Evolutionary conservation across 2,113 vertebrate genomes (phyloP), one percentile per base, ranked within the genome.

Genomic region (Zingel zingel): DNA sequence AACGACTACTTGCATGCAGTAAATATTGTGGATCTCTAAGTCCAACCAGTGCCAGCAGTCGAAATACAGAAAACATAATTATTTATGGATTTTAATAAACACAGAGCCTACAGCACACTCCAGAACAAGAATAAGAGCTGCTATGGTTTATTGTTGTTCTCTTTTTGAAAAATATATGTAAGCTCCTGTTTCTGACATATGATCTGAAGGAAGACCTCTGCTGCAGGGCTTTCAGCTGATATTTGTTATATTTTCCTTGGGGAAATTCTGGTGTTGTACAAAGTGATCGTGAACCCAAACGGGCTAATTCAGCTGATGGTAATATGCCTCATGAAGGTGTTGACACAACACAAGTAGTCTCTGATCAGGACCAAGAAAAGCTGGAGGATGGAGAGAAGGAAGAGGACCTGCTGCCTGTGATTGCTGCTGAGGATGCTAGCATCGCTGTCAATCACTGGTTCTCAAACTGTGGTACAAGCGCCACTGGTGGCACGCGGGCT

Each of bases 11-110:
- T 27, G 13, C 27, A 43, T 18, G 43, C 43, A 53, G 54, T 79
- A 21, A 62, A 56, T 39, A 68, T 6, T 13, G 33, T 16, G 21
- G 61, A 65, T 65, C 8, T 25, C 12, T 25, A 43, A 23, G 10
- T 36, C 21, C 36, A 36, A 77, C 2, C 51, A 9, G 59, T 14
- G 70, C 23, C 74, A 57, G 25, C 25, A 65, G 11, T 12, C 0
- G 8, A 66, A 66, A 51, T 13, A 64, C 12, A 7, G 45, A 43
- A 43, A 43, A 53, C 61, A 62, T 62, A 69, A 43, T 50, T 10
- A 50, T 75, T 80, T 27, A 70, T 64, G 30, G n/a, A 58, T 80
- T 75, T 75, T 14, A 65, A 76, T 76, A 58, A 71, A 85, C 45
- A 51, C 48, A 11, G 45, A 19, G 19, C 75, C 68, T 11, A 43